A percentile compares a stretch with the other conserved stretches of the same genome.
Conservation (phyloP, 2,113 vertebrate genomes). For the Sylvicapra grimmia region DNA sequence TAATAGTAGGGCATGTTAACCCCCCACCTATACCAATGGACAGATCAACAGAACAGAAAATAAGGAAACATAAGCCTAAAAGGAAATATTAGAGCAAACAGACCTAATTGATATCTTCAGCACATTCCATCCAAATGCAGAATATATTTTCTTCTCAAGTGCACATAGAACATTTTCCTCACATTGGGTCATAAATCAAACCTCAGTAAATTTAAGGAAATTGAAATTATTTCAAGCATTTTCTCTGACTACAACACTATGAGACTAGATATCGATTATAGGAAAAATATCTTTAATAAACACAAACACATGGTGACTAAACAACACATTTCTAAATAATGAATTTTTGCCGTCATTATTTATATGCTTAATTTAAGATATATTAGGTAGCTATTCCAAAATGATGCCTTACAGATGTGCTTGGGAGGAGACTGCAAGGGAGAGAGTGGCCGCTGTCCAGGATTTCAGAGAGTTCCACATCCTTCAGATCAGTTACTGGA, state of each 20-base stretch:
- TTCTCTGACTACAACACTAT: neutral
- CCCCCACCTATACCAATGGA: fast-evolving
- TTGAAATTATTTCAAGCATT: neutral
- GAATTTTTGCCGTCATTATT: neutral
- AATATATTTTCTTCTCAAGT: neutral
- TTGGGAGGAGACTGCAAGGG: neutral
- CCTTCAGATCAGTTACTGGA: neutral
- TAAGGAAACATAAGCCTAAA: neutral
- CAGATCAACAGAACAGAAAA: neutral
- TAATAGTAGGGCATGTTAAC: neutral
- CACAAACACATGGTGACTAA: neutral
- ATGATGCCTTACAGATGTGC: neutral
- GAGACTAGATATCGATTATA: neutral
- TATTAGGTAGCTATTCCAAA: neutral
- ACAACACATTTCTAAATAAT: neutral
- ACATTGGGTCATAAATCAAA: neutral
- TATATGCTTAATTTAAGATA: slow-evolving; percentile 1
- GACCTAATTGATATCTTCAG: neutral
- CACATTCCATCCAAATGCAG: neutral
- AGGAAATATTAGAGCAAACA: neutral
- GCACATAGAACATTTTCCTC: neutral
- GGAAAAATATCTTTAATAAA: neutral
- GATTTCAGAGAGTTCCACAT: neutral
- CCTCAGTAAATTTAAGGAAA: neutral
- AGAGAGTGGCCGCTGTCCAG: neutral